Conservation (phyloP, 2,113 vertebrate species). For the Dasyurus viverrinus region DNA sequence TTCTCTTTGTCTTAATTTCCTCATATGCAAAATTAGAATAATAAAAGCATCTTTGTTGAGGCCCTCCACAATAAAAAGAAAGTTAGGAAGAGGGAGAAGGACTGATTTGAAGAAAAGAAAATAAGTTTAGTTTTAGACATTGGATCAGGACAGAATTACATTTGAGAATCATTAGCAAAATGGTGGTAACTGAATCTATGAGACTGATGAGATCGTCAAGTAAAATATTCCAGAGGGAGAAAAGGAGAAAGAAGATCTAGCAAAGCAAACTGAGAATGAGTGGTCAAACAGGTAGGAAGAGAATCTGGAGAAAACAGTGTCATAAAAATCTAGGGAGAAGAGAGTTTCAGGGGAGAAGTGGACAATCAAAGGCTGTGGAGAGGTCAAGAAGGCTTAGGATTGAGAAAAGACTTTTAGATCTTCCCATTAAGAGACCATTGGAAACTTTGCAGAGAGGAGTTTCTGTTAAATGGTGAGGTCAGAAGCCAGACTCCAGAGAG, state of each 20-base stretch:
- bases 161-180: neutral
- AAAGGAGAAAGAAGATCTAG: neutral
- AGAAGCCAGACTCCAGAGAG: neutral
- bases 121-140: neutral
- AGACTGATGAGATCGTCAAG: neutral
- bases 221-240: neutral
- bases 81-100: neutral
- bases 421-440: neutral
- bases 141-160: neutral
- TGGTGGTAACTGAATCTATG: neutral
- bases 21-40: neutral
- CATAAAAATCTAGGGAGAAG: neutral
- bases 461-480: neutral
- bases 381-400: neutral
- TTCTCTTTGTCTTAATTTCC: neutral
- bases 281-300: neutral
- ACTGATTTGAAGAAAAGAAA: neutral
- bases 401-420: neutral
- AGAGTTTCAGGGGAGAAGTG: neutral
- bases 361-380: neutral
- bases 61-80: neutral
- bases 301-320: neutral
- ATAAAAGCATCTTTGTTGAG: neutral
- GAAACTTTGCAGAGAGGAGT: neutral
- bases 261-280: neutral